Percentiles rank a stretch among this genome's conserved stretches.
Evolutionary conservation across 2,797 vertebrate species (phyloP).

Genomic region (Micrastur ruficollis): DNA sequence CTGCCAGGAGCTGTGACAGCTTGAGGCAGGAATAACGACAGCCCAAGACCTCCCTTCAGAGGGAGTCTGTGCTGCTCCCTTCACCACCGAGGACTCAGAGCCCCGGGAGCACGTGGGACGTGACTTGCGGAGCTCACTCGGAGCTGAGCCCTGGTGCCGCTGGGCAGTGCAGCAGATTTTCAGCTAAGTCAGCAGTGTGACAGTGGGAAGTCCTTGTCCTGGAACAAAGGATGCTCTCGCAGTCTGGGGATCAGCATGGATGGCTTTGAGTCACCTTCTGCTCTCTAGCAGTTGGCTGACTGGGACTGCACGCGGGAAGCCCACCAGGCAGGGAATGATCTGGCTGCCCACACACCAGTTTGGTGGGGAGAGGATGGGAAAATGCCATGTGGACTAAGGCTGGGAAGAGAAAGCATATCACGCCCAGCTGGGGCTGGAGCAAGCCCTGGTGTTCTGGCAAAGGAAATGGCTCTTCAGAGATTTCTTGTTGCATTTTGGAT

Average conservation of each 20-base stretch:
- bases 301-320: background rate
- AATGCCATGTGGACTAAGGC: background rate
- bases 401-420: background rate
- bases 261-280: background rate
- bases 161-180: background rate
- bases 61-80: background rate
- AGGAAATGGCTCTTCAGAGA: background rate
- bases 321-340: background rate
- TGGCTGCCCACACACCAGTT: background rate
- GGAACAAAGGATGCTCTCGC: background rate
- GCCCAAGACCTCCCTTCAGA: background rate
- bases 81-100: background rate
- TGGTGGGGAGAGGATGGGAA: background rate
- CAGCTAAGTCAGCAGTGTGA: background rate
- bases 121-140: accelerated
- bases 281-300: background rate
- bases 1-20: background rate
- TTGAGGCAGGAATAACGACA: background rate
- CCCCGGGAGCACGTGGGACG: background rate
- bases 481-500: background rate
- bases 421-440: background rate
- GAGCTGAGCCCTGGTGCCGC: background rate
- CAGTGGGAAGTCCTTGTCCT: background rate
- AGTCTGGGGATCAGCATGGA: background rate
- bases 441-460: background rate